Percentiles rank a stretch among this genome's conserved stretches.
Evolutionary conservation across 2,797 vertebrate species (phyloP).

Genomic region (Coluber constrictor): DNA sequence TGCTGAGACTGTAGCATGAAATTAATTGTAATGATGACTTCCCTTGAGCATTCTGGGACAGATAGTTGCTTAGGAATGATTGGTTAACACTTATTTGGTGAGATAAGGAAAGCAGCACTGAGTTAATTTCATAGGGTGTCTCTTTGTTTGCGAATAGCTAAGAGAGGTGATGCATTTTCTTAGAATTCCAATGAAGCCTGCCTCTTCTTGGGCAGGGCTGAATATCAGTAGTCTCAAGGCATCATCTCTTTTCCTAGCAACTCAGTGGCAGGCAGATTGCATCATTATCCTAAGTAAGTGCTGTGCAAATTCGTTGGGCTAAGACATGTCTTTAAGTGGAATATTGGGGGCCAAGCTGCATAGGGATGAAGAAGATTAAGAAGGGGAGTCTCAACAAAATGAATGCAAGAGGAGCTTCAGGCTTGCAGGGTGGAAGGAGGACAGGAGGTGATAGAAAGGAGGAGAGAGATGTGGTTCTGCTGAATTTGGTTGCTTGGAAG

Average conservation of each 20-base stretch:
- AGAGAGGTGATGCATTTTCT: not conserved
- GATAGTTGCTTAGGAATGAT: not conserved
- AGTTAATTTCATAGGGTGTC: not conserved
- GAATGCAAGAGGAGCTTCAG: not conserved
- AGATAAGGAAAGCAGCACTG: rapidly evolving
- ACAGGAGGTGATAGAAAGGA: not conserved
- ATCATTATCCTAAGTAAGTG: not conserved
- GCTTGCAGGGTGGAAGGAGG: not conserved
- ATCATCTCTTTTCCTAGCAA: not conserved
- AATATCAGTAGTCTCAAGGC: not conserved
- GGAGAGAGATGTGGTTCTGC: no score
- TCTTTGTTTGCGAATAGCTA: not conserved
- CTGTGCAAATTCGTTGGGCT: not conserved
- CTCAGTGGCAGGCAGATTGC: not conserved
- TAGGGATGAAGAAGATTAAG: not conserved
- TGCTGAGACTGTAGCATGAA: not conserved
- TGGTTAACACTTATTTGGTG: rapidly evolving
- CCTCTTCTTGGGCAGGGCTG: not conserved
- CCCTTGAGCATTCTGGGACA: not conserved
- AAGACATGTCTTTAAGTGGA: not conserved
- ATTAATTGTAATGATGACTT: not conserved
- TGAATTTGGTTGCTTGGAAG: not conserved
- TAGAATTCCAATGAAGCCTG: not conserved
- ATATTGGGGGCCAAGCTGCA: not conserved
- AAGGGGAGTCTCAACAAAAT: not conserved